Percentiles rank a stretch among this genome's conserved stretches.
Conservation (phyloP, 2,888 invertebrate species). For the Scelioninae gen. 1 region DNA sequence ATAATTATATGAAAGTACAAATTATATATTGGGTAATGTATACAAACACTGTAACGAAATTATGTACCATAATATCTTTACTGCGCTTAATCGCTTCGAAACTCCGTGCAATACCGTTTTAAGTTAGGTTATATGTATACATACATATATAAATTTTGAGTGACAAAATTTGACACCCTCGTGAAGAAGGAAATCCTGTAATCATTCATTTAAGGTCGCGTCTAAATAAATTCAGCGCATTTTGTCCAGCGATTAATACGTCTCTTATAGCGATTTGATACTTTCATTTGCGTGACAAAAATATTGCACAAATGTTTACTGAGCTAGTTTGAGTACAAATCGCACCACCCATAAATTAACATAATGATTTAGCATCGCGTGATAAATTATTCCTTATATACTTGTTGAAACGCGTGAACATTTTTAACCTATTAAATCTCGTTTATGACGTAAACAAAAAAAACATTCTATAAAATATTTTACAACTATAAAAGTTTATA, state of each 20-base stretch:
- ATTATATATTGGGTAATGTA: slow-evolving; percentile 17
- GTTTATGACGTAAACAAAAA: too few relatives aligned
- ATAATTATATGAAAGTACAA: slow-evolving; percentile 46
- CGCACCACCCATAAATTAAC: slow-evolving; percentile 3
- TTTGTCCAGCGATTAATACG: too few relatives aligned
- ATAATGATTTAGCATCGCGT: slow-evolving; percentile 11
- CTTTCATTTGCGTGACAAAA: neutral
- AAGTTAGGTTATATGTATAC: slow-evolving; percentile 41
- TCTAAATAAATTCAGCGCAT: neutral
- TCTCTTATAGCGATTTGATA: neutral
- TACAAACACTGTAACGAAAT: slow-evolving; percentile 46
- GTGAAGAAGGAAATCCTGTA: neutral
- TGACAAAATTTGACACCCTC: slow-evolving; percentile 23
- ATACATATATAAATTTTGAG: too few relatives aligned
- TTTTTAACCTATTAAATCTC: neutral
- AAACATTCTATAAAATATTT: too few relatives aligned
- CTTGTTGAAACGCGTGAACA: neutral
- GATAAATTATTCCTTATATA: slow-evolving; percentile 1
- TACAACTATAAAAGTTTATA: too few relatives aligned
- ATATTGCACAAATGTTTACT: slow-evolving; percentile 7
- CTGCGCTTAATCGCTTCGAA: slow-evolving; percentile 45
- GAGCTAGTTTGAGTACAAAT: neutral
- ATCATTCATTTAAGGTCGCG: neutral
- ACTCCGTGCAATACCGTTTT: slow-evolving; percentile 15
- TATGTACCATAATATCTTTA: slow-evolving; percentile 45